phyloP scores from a whole-genome alignment of 2,888 invertebrate species.

The Lepas anatifera region DNA sequence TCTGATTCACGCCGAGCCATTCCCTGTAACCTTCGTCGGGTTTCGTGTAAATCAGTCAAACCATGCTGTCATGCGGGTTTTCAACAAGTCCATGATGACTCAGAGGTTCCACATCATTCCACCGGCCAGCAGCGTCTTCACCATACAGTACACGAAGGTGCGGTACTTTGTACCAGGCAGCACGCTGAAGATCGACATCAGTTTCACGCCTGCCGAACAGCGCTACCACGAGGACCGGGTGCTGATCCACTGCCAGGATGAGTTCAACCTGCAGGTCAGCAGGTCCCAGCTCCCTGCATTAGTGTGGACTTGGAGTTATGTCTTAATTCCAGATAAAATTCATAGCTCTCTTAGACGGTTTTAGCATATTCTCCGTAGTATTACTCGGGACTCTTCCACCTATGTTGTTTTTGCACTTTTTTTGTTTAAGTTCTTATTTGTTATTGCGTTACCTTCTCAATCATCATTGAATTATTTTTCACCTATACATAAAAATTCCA shows the following conservation, averaged over 20 bases:
- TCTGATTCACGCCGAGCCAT: not conserved
- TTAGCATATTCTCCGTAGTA: no score
- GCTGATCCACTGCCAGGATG: not conserved
- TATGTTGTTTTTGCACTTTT: no score
- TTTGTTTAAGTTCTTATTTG: no score
- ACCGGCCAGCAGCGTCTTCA: not conserved
- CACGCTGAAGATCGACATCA: not conserved
- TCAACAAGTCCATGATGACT: not conserved
- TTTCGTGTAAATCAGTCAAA: not conserved
- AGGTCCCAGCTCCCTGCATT: no score
- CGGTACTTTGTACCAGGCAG: not conserved
- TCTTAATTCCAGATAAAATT: no score
- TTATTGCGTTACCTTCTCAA: no score
- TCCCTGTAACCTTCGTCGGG: not conserved
- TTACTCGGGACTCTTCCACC: no score
- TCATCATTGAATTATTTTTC: no score
- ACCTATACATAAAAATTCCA: no score
- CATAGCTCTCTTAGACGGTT: no score
- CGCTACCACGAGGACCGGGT: not conserved
- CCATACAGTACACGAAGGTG: not conserved
- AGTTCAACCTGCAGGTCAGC: not conserved
- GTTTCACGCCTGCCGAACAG: not conserved
- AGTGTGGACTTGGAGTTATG: no score
- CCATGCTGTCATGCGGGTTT: not conserved
- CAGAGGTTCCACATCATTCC: not conserved